A percentile compares a stretch with the other conserved stretches of the same genome.
phyloP scores from a whole-genome alignment of 2,888 invertebrate species.

The Ophonus ardosiacus region DNA sequence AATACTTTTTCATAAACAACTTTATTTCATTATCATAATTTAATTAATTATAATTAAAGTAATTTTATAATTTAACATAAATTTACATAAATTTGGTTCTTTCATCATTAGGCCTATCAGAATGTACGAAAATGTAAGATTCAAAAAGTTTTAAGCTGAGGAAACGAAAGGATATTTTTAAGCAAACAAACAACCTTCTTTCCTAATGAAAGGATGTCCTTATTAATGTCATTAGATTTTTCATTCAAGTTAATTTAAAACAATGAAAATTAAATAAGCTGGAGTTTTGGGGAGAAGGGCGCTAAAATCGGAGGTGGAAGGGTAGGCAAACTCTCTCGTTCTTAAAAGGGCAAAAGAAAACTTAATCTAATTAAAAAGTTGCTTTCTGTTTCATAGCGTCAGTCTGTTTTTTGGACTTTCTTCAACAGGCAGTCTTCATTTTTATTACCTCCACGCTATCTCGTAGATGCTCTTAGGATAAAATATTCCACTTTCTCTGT shows the following conservation, averaged over 20 bases:
- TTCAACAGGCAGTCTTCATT: slow-evolving; percentile 44
- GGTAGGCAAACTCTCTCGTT: slow-evolving; percentile 13
- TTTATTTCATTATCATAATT: no score
- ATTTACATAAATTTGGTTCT: not conserved
- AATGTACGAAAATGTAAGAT: not conserved
- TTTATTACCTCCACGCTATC: slow-evolving; percentile 37
- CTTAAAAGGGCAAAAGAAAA: slow-evolving; percentile 13
- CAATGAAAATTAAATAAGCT: slow-evolving; percentile 54
- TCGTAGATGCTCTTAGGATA: slow-evolving; percentile 50
- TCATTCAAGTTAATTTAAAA: slow-evolving; percentile 47
- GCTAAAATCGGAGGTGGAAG: slow-evolving; percentile 15
- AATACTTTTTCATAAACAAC: no score
- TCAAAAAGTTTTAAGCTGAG: not conserved
- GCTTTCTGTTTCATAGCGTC: slow-evolving; percentile 47
- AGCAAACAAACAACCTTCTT: slow-evolving; percentile 17
- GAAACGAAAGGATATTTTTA: slow-evolving; percentile 14
- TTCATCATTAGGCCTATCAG: not conserved
- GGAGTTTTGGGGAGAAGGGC: slow-evolving; percentile 1
- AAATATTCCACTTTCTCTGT: slow-evolving; percentile 22
- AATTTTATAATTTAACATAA: not conserved
- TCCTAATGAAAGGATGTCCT: slow-evolving; percentile 35
- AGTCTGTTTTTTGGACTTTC: slow-evolving; percentile 39
- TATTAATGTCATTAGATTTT: slow-evolving; percentile 51
- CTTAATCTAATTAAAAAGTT: slow-evolving; percentile 58
- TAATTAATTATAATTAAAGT: no score